A percentile compares a stretch with the other conserved stretches of the same genome.
Evolutionary conservation across 2,888 invertebrate genomes (phyloP).

Genomic region (Cryptocheilus praepositus): DNA sequence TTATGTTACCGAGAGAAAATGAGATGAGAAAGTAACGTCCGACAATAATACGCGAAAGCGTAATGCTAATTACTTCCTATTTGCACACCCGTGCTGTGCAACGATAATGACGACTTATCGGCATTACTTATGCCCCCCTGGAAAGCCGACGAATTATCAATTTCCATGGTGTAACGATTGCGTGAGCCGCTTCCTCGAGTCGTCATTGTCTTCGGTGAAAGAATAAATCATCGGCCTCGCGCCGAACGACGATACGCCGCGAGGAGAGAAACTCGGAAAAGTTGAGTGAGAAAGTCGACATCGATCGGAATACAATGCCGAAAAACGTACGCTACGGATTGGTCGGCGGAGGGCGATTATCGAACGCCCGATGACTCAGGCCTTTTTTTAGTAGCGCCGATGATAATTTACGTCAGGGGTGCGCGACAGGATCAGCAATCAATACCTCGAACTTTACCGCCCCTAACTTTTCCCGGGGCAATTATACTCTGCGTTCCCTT

Average conservation of each 20-base stretch:
- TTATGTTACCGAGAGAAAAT: constrained; percentile 54
- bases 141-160: background rate
- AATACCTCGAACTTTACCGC: constrained; percentile 61
- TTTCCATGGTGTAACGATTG: background rate
- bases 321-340: constrained; percentile 37
- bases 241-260: background rate
- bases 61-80: constrained; percentile 56
- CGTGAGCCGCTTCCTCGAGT: background rate
- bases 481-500: constrained; percentile 1
- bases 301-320: background rate
- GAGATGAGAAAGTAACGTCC: constrained; percentile 53
- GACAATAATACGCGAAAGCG: constrained; percentile 56
- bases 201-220: background rate
- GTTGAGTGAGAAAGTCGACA: background rate
- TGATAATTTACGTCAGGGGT: constrained; percentile 70
- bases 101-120: constrained; percentile 34
- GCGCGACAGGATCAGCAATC: constrained; percentile 70
- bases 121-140: constrained; percentile 29
- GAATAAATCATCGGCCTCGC: background rate
- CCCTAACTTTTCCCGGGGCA: constrained; percentile 34
- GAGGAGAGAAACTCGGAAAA: background rate
- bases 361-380: constrained; percentile 67
- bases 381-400: constrained; percentile 65
- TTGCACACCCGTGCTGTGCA: constrained; percentile 42
- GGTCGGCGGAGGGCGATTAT: constrained; percentile 57